These are phyloP conservation scores for Tipula lateralis DNA, from an alignment of 2,888 invertebrate genomes.

Conservation along the genomic window DNA sequence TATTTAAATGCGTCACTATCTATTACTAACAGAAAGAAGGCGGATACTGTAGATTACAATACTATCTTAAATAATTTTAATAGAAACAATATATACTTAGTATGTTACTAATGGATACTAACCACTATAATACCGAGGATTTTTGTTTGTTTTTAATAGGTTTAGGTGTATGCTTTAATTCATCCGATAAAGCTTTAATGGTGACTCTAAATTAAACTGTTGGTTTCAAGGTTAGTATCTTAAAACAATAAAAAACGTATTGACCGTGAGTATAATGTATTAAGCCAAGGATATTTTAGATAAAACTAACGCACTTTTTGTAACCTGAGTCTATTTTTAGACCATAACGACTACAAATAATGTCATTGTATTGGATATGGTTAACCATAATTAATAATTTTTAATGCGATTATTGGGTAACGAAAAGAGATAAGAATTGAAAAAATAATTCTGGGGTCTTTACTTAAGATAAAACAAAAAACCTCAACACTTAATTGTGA, in stretches of 20 bases:
- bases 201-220: neutral
- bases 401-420: no score
- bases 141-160: neutral
- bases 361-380: no score
- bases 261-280: neutral
- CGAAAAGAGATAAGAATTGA: no score
- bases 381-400: no score
- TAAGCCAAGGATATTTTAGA: neutral
- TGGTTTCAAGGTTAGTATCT: neutral
- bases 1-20: neutral
- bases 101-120: neutral
- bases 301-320: neutral
- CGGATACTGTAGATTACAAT: neutral
- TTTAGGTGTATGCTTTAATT: no score
- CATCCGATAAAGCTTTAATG: neutral
- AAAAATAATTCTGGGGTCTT: no score
- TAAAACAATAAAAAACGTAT: neutral
- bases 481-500: no score
- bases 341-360: no score
- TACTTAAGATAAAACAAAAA: no score
- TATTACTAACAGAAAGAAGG: neutral
- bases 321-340: no score
- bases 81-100: neutral
- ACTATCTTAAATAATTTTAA: neutral
- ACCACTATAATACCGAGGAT: slow-evolving; percentile 11